Percentiles rank a stretch among this genome's conserved stretches.
Evolutionary conservation across 2,888 invertebrate genomes (phyloP).

Genomic region (Nebria salina): DNA sequence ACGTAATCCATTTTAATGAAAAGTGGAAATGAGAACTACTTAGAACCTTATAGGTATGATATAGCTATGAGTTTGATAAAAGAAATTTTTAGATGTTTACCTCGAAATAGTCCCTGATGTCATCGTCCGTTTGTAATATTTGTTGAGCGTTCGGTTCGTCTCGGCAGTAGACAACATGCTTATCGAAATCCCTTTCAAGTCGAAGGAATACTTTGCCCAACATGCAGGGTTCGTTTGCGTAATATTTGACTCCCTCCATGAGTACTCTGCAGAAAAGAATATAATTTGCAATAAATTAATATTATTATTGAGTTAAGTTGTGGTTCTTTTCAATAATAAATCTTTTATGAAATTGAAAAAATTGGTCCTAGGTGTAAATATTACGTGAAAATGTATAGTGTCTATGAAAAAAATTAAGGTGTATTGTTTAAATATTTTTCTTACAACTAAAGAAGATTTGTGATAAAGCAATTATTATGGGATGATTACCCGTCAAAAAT

Average conservation of each 20-base stretch:
- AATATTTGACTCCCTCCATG: constrained; percentile 92
- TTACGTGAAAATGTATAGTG: too few species aligned
- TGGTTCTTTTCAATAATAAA: too few species aligned
- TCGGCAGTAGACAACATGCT: constrained; percentile 89
- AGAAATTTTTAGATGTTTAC: constrained; percentile 62
- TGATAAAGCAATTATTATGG: background rate
- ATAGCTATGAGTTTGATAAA: too few species aligned
- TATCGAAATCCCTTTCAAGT: constrained; percentile 93
- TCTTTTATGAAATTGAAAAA: too few species aligned
- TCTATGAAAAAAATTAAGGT: too few species aligned
- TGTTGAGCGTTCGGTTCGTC: constrained; percentile 87
- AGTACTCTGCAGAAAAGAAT: constrained; percentile 73
- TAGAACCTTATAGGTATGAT: too few species aligned
- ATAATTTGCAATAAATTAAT: constrained; percentile 32
- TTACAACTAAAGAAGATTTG: too few species aligned
- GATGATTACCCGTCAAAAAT: constrained; percentile 4
- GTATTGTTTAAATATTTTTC: too few species aligned
- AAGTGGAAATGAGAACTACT: too few species aligned
- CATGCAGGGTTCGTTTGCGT: constrained; percentile 87
- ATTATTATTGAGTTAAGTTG: background rate
- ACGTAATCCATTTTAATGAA: too few species aligned
- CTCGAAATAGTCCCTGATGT: constrained; percentile 82
- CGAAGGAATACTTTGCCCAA: constrained; percentile 89
- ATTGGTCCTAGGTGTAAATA: too few species aligned
- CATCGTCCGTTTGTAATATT: constrained; percentile 75